phyloP scores from a whole-genome alignment of 2,113 vertebrate species.

The Promerops cafer region DNA sequence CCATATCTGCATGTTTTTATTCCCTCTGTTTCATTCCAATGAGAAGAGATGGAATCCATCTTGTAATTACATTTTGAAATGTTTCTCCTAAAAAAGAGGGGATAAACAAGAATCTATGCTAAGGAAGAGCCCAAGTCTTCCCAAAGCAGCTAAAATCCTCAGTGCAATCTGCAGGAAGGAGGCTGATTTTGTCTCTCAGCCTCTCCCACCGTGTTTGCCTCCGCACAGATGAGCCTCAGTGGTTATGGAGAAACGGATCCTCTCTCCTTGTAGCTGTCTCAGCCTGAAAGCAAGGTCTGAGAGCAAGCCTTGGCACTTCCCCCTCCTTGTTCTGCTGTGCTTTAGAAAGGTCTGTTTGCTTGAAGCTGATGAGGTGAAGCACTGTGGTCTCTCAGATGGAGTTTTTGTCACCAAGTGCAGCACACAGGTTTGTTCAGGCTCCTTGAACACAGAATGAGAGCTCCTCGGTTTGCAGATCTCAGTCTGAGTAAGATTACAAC shows the following conservation, averaged over 20 bases:
- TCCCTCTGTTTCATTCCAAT: background rate
- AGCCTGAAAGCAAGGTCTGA: background rate
- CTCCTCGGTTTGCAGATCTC: background rate
- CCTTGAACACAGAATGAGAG: background rate
- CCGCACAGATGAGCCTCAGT: background rate
- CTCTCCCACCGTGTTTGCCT: background rate
- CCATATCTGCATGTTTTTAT: rapidly evolving
- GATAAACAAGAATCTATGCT: background rate
- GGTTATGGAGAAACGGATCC: background rate
- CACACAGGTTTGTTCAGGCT: background rate
- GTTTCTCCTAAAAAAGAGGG: background rate
- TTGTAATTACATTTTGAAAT: background rate
- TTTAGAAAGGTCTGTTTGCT: background rate
- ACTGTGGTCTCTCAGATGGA: background rate
- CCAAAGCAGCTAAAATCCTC: background rate
- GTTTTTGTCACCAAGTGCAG: background rate
- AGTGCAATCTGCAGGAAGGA: background rate
- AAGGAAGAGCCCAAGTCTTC: background rate
- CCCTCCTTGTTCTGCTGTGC: background rate
- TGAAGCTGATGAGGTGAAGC: background rate
- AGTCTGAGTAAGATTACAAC: background rate
- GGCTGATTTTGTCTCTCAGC: background rate
- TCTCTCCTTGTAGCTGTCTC: background rate
- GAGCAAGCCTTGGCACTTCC: background rate
- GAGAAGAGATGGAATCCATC: background rate